Base-by-base conservation (phyloP, 1,140 invertebrate genomes). In the Lucilia sericata region DNA sequence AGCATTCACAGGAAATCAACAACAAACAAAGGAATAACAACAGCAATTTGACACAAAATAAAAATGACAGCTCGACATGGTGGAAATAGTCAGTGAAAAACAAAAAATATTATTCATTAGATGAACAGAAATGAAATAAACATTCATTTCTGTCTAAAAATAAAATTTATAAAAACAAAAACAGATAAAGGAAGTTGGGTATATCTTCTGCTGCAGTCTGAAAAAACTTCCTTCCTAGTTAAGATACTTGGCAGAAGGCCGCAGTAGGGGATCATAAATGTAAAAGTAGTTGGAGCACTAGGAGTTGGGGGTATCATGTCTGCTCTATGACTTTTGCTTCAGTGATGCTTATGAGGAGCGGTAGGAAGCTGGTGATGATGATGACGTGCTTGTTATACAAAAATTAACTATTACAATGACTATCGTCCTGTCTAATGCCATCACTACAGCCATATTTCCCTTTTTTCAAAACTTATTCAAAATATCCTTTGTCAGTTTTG, bases 21-120 rank as follows among this genome's bases (percentile, higher is more conserved):
- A 42, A 10, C 42, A 82, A 34, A 47, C 21, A 25, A 60, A 13
- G 19, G 82, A 36, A 82, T 30, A 82, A 70, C 25, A 70, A 82
- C 30, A 25, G 42, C 80, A 55, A 49, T 36, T 70, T 82, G 51
- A 82, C 34, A 36, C 34, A 82, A 82, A 82, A 70, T 55, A 82
- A 82, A 65, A 82, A 34, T 82, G 51, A 80, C 76, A 80, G 76
- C 76, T 80, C 47, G 76, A 80, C 76, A 80, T 51, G 74, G 76
- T 49, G 42, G n/a, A 49, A 51, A 80, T 5, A 49, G 2, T 30
- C 25, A 30, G 25, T 30, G 25, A 30, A 30, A 30, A 30, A 30
- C 34, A 78, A 78, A 42, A 47, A 42, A 78, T 36, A 80, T 49
- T 80, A 80, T 80, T 80, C 76, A 80, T 80, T 80, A 80, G 42